Evolutionary conservation across 2,888 invertebrate genomes (phyloP).

Genomic region (Electrophaes corylata): DNA sequence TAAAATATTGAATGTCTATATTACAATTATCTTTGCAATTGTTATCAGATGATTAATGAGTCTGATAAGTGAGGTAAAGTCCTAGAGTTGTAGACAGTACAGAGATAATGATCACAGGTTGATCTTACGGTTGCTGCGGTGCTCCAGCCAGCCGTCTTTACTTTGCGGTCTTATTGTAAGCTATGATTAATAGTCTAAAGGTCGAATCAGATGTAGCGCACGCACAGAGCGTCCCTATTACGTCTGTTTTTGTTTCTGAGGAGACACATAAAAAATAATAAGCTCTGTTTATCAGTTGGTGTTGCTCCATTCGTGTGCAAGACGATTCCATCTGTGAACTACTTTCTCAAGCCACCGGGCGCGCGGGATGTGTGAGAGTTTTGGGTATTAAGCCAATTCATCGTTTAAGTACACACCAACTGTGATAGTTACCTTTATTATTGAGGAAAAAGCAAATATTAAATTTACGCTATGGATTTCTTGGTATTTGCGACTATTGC

Average conservation of each 20-base stretch:
- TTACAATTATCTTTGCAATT: constrained; percentile 31
- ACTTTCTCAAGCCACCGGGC: constrained; percentile 60
- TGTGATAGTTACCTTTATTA: constrained; percentile 3
- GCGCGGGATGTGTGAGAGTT: constrained; percentile 21
- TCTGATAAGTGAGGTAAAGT: constrained; percentile 39
- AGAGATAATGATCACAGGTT: constrained; percentile 25
- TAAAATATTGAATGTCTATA: constrained; percentile 17
- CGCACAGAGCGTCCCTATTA: constrained; percentile 38
- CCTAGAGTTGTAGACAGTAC: constrained; percentile 30
- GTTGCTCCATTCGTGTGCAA: constrained; percentile 49
- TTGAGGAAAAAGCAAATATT: constrained; percentile 8
- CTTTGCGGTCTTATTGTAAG: constrained; percentile 24
- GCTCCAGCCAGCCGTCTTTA: constrained; percentile 17
- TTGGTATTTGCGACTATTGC: not conserved
- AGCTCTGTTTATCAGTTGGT: constrained; percentile 65
- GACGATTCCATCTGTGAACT: constrained; percentile 65
- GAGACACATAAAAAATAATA: constrained; percentile 81
- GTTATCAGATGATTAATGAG: constrained; percentile 33
- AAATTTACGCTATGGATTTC: not conserved
- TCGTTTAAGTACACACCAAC: constrained; percentile 1
- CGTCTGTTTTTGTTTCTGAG: constrained; percentile 42
- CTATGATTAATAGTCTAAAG: constrained; percentile 33
- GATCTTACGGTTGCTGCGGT: constrained; percentile 22
- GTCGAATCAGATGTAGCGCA: constrained; percentile 32
- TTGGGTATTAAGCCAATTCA: constrained; percentile 12